Evolutionary conservation across 1,140 invertebrate species (phyloP).

Genomic region (Medauroidea extradentata): DNA sequence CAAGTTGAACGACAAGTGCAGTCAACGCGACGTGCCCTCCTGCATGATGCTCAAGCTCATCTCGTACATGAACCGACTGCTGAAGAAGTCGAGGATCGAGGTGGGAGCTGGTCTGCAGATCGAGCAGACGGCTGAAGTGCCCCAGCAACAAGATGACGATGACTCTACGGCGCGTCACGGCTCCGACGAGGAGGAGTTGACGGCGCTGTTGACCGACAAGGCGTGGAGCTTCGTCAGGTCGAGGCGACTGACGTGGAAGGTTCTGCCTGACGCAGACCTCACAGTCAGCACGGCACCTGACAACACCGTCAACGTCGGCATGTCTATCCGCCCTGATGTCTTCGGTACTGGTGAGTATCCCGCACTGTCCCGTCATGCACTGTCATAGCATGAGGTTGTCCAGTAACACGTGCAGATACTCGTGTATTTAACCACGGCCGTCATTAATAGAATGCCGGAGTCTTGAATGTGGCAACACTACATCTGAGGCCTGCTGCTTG

Average conservation of each 20-base stretch:
- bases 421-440: no score
- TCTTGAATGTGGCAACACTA: no score
- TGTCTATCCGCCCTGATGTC: conserved; percentile 31
- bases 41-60: conserved; percentile 76
- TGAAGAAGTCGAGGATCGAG: conserved; percentile 72
- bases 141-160: background rate
- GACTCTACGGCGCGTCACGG: no score
- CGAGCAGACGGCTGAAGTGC: conserved; percentile 46
- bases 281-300: conserved; percentile 64
- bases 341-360: conserved; percentile 15
- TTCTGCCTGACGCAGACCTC: conserved; percentile 70
- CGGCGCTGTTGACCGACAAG: conserved; percentile 7
- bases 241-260: conserved; percentile 59
- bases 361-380: background rate
- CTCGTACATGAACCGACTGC: conserved; percentile 71
- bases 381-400: no score
- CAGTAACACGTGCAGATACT: no score
- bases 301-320: conserved; percentile 62
- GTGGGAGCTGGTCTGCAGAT: conserved; percentile 70
- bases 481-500: no score
- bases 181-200: background rate
- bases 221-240: conserved; percentile 67
- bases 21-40: conserved; percentile 66
- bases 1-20: conserved; percentile 70
- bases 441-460: no score